Conservation (phyloP, 2,113 vertebrate genomes). For the Suricata suricatta region DNA sequence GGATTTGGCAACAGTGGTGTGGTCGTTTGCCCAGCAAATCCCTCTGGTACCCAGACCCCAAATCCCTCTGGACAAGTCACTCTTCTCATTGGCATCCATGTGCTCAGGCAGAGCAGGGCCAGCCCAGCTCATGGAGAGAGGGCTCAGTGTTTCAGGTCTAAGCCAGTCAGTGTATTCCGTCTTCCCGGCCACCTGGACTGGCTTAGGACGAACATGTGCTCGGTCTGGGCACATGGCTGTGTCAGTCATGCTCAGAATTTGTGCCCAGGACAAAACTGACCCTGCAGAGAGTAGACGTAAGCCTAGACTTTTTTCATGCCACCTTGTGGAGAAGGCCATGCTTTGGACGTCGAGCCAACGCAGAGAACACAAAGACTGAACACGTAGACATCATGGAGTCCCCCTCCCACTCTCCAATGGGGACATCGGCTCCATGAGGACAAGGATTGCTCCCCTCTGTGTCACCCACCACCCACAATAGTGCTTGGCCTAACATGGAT, state of each 20-base stretch:
- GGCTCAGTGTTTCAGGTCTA: background rate
- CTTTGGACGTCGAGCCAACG: background rate
- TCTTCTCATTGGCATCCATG: background rate
- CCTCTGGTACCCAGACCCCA: background rate
- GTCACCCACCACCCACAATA: background rate
- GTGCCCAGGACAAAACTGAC: background rate
- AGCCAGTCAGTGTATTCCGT: background rate
- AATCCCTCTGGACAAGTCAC: background rate
- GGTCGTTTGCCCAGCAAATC: background rate
- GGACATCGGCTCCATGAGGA: too few relatives aligned
- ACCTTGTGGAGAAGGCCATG: background rate
- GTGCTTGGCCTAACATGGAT: fast-evolving
- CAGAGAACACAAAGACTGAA: background rate
- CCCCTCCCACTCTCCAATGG: background rate
- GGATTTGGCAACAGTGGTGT: too few relatives aligned
- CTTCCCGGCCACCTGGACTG: background rate
- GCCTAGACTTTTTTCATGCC: background rate
- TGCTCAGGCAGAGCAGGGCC: background rate
- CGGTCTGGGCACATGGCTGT: background rate
- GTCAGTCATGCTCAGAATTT: background rate
- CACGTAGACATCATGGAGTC: background rate
- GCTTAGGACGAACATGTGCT: background rate
- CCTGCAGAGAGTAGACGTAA: background rate
- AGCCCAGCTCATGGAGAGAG: background rate
- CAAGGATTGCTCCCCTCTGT: fast-evolving